Conservation (phyloP, 2,113 vertebrate genomes). For the Stictonetta naevosa region DNA sequence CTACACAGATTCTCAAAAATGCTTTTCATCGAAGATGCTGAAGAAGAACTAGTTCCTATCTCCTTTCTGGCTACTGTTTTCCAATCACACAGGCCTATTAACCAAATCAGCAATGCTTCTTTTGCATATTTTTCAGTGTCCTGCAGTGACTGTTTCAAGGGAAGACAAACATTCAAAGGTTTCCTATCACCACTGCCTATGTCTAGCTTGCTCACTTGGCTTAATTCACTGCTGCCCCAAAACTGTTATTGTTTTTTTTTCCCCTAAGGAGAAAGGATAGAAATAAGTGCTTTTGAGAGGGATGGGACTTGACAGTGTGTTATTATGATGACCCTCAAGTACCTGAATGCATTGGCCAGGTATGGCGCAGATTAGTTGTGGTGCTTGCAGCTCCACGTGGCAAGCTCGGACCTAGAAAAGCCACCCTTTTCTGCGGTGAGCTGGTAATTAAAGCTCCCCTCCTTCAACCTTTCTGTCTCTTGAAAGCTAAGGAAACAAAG, state of each 20-base stretch:
- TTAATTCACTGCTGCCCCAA: background rate
- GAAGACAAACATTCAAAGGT: background rate
- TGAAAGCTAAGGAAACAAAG: constrained; percentile 63
- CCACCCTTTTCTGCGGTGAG: constrained; percentile 21
- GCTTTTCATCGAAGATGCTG: background rate
- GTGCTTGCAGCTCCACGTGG: background rate
- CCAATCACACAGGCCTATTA: rapidly evolving
- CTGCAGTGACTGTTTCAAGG: background rate
- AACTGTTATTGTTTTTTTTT: background rate
- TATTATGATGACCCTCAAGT: background rate
- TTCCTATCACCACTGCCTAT: background rate
- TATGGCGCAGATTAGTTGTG: background rate
- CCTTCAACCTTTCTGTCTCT: constrained; percentile 40
- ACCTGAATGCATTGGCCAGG: background rate
- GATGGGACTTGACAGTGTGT: background rate
- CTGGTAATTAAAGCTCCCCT: constrained; percentile 65
- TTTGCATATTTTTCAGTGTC: background rate
- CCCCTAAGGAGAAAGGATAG: background rate
- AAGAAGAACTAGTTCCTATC: background rate
- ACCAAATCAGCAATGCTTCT: background rate
- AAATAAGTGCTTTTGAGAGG: background rate
- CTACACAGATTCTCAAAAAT: background rate
- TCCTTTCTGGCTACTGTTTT: background rate
- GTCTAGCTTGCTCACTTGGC: background rate
- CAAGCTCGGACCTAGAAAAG: background rate